Evolutionary conservation across 2,797 vertebrate species (phyloP).

Genomic region (Centroberyx gerrardi): DNA sequence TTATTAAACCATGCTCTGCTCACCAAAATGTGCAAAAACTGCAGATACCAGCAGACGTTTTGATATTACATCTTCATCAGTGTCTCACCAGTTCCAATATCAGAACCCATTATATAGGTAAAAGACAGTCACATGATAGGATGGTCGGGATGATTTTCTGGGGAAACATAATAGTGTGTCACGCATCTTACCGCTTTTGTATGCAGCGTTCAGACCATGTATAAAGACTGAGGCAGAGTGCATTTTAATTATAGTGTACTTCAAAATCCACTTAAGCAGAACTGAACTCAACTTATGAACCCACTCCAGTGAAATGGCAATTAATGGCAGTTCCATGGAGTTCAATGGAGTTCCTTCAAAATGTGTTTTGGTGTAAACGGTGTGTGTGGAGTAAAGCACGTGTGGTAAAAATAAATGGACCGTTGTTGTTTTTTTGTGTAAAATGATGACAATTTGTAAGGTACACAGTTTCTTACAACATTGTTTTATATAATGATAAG

Average conservation of each 20-base stretch:
- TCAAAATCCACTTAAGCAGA: slow-evolving; percentile 76
- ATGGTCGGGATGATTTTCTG: not conserved
- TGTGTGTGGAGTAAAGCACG: slow-evolving; percentile 38
- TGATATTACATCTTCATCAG: no score
- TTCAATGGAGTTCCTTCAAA: slow-evolving; percentile 65
- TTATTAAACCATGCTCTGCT: no score
- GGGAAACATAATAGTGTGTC: not conserved
- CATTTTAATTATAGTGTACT: slow-evolving; percentile 78
- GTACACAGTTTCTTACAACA: no score
- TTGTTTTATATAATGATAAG: no score
- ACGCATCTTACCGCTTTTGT: slow-evolving; percentile 46
- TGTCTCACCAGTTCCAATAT: no score
- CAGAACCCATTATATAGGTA: no score
- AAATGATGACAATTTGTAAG: not conserved
- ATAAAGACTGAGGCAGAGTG: slow-evolving; percentile 65
- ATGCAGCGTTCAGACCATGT: slow-evolving; percentile 55
- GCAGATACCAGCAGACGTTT: no score
- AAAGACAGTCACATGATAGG: no score
- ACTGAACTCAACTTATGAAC: slow-evolving; percentile 73
- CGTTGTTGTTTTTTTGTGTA: not conserved
- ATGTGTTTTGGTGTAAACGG: slow-evolving; percentile 49
- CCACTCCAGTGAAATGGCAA: slow-evolving; percentile 70
- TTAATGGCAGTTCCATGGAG: slow-evolving; percentile 57
- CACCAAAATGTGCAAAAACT: no score
- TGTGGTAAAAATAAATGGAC: slow-evolving; percentile 16